Evolutionary conservation across 2,888 invertebrate species (phyloP).

Genomic region (Malachius bipustulatus): DNA sequence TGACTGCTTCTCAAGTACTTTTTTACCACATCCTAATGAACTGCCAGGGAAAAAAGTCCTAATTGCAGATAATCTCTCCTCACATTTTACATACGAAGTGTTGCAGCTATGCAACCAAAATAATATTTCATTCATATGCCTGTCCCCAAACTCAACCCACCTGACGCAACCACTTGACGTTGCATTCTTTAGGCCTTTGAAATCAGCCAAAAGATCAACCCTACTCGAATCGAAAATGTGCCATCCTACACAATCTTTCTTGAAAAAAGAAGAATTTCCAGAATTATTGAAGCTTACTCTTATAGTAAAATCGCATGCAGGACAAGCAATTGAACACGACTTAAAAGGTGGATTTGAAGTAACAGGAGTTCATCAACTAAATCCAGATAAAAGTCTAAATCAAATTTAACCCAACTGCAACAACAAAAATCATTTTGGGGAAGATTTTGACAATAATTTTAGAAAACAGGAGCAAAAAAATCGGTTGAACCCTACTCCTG

Average conservation of each 20-base stretch:
- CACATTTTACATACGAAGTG: constrained; percentile 13
- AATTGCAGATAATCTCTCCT: constrained; percentile 14
- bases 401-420: not conserved
- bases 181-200: not conserved
- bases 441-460: no score
- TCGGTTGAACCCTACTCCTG: constrained; percentile 14
- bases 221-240: not conserved
- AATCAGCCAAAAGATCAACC: not conserved
- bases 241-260: no score
- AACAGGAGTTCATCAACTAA: not conserved
- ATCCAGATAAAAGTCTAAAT: not conserved
- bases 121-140: not conserved
- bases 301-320: not conserved
- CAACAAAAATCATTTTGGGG: constrained; percentile 2
- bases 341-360: not conserved
- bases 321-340: not conserved
- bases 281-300: no score
- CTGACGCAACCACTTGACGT: not conserved
- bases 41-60: constrained; percentile 16
- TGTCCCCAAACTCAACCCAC: constrained; percentile 1
- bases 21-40: constrained; percentile 14
- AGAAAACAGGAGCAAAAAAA: constrained; percentile 15
- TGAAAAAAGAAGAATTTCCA: constrained; percentile 1
- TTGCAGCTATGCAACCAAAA: constrained; percentile 7
- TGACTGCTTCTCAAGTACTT: constrained; percentile 15